Base-by-base conservation (phyloP, 2,888 invertebrate species). In the Ennomos erosarius region DNA sequence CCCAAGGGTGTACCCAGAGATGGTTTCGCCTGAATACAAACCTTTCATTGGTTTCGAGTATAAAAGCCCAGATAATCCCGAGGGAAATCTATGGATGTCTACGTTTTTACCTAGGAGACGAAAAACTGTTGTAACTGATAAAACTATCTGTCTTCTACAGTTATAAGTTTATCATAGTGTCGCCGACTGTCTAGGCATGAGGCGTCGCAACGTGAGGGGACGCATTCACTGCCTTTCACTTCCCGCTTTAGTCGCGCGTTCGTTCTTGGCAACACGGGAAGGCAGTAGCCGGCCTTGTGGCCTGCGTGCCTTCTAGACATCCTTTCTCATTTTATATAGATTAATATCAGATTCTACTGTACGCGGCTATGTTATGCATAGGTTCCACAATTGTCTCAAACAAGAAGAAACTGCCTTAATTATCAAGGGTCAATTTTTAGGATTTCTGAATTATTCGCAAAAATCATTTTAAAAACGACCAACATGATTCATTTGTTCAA, bases 201-300 rank as follows among this genome's bases (percentile, higher is more conserved):
- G 79, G 70, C 78, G 79, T 82, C 77, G 78, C 80, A 78, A 75
- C 79, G 83, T 79, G 83, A 85, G 82, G 87, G 88, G 84, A 86
- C 88, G 84, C 89, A 88, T 90, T 91, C 90, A 87, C 90, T 85
- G 86, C 92, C 91, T 92, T 92, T 92, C 92, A 92, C 92, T 92
- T 91, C 92, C 92, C 89, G 88, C 88, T 90, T 90, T 90, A 91
- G 89, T 90, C 85, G 83, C 82, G 79, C 79, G 79, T 79, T 80
- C 85, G 85, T 84, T 87, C 82, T 86, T 84, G 82, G 84, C 86
- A 75, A 77, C 87, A 42, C 60, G 61, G 87, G 87, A 88, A 87
- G 87, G 88, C 89, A 83, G 85, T 82, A 83, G 85, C 82, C 87
- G 90, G 88, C 91, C 91, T 92, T 91, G 91, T 86, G 75, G 72